Percentiles rank a stretch among this genome's conserved stretches.
Evolutionary conservation across 1,140 invertebrate species (phyloP).

Genomic region (Cotesia glomerata): DNA sequence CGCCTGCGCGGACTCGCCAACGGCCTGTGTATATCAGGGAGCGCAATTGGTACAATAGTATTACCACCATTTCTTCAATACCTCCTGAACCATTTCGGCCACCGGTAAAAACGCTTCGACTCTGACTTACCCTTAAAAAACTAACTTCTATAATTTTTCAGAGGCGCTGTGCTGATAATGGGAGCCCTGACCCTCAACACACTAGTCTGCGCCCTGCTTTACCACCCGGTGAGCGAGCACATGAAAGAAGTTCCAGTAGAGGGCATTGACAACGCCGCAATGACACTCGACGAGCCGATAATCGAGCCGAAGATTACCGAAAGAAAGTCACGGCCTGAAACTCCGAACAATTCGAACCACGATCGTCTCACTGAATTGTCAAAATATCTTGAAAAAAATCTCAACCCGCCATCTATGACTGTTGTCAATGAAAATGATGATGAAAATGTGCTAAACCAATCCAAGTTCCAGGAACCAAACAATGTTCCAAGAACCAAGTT

Average conservation of each 20-base stretch:
- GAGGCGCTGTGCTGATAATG: constrained; percentile 79
- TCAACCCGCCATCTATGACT: not conserved
- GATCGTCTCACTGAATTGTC: constrained; percentile 27
- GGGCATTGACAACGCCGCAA: constrained; percentile 63
- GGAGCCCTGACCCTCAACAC: constrained; percentile 81
- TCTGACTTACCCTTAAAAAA: not conserved
- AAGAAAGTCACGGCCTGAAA: not conserved
- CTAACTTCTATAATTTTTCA: constrained; percentile 48
- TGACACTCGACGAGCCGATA: constrained; percentile 44
- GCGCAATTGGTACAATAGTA: constrained; percentile 81
- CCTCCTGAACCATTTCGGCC: constrained; percentile 75
- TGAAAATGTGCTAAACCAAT: not conserved
- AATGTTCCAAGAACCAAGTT: not conserved
- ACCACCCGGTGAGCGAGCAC: constrained; percentile 80
- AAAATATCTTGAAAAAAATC: constrained; percentile 29
- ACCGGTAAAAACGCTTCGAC: constrained; percentile 62
- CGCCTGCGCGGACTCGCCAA: constrained; percentile 81
- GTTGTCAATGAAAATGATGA: not conserved
- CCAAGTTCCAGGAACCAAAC: not conserved
- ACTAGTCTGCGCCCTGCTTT: constrained; percentile 78
- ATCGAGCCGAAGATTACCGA: not conserved
- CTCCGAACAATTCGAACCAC: not conserved
- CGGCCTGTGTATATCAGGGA: constrained; percentile 86
- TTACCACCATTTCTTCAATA: constrained; percentile 77
- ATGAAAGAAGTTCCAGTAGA: constrained; percentile 70